Conservation (phyloP, 2,797 vertebrate genomes). For the Chromis chromis region DNA sequence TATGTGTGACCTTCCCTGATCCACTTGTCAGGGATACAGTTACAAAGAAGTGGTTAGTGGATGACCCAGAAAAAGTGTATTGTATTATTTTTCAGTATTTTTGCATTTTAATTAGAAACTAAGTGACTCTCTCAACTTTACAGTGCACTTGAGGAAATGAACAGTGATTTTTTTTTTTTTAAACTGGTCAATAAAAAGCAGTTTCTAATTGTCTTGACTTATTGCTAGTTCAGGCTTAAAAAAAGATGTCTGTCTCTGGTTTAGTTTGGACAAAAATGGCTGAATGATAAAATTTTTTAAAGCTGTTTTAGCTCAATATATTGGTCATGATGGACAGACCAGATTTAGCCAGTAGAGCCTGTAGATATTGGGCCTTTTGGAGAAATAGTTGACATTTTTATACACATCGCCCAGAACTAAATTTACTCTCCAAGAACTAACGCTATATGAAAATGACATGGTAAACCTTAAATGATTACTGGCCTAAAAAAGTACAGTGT, state of each 20-base stretch:
- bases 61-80: not conserved
- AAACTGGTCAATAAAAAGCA: not conserved
- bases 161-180: no score
- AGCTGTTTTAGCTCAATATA: conserved; percentile 36
- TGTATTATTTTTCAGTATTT: no score
- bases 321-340: conserved; percentile 28
- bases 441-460: conserved; percentile 13
- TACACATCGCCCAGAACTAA: conserved; percentile 7
- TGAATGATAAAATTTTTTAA: not conserved
- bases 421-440: not conserved
- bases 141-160: no score
- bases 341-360: conserved; percentile 42
- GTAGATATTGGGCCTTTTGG: not conserved
- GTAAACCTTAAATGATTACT: conserved; percentile 12
- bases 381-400: conserved; percentile 23
- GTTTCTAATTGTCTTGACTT: not conserved
- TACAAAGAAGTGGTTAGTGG: not conserved
- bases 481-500: not conserved
- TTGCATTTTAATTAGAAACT: no score
- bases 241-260: conserved; percentile 2
- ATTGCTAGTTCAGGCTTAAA: not conserved
- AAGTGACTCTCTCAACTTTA: no score
- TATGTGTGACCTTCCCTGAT: conserved; percentile 13
- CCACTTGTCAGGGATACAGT: not conserved
- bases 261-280: conserved; percentile 13